Evolutionary conservation across 1,140 invertebrate genomes (phyloP).

Genomic region (Aricia agestis): DNA sequence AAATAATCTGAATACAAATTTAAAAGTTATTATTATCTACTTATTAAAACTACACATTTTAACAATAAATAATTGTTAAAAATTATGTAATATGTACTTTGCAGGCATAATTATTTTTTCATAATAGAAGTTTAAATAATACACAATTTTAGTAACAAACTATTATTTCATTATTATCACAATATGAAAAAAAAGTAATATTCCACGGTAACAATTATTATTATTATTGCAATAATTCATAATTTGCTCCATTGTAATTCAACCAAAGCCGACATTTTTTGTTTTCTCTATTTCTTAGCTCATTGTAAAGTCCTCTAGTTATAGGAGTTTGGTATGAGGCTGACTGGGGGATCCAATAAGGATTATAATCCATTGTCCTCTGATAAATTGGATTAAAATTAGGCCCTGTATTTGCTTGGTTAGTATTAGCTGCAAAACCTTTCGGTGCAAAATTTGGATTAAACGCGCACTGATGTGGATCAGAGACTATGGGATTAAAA

Average conservation of each 20-base stretch:
- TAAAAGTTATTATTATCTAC: no score
- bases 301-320: constrained; percentile 25
- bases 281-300: constrained; percentile 29
- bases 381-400: neutral
- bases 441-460: neutral
- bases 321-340: constrained; percentile 28
- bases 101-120: no score
- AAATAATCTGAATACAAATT: no score
- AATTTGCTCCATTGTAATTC: constrained; percentile 53
- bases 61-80: no score
- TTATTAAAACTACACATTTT: no score
- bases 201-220: neutral
- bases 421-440: neutral
- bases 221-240: constrained; percentile 39
- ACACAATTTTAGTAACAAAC: no score
- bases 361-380: neutral
- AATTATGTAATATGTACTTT: no score
- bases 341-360: neutral
- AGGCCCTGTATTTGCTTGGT: neutral
- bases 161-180: no score
- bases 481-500: neutral
- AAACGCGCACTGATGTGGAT: neutral
- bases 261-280: constrained; percentile 51
- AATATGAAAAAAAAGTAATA: no score
- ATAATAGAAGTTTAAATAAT: no score